Conservation (phyloP, 2,888 invertebrate genomes). For the Tridacna gigas region DNA sequence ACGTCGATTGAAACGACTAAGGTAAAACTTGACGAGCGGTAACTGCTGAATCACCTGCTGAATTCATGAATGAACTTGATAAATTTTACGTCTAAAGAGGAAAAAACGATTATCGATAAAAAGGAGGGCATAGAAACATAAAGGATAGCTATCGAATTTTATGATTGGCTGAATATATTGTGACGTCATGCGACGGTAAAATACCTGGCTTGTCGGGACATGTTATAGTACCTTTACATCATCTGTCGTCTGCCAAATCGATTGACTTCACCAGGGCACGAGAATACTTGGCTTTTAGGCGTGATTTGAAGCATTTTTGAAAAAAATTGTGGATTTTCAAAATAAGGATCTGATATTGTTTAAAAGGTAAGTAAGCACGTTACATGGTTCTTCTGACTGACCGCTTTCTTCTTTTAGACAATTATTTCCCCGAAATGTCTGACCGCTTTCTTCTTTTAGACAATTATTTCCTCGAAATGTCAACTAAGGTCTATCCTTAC, state of each 20-base stretch:
- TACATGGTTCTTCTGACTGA: no score
- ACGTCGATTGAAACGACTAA: not conserved
- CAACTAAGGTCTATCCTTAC: no score
- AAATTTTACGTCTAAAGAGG: slow-evolving; percentile 17
- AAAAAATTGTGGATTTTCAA: no score
- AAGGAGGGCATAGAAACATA: slow-evolving; percentile 6
- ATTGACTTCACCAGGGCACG: not conserved
- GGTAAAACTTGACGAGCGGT: not conserved
- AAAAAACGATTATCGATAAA: not conserved
- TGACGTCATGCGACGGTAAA: slow-evolving; percentile 22
- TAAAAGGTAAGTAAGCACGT: no score
- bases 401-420: no score
- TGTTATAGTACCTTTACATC: not conserved
- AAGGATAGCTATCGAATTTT: not conserved
- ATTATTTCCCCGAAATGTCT: no score
- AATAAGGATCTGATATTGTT: no score
- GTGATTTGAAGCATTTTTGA: no score
- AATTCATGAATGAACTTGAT: slow-evolving; percentile 57
- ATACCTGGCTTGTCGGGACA: slow-evolving; percentile 20
- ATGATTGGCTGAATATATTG: not conserved
- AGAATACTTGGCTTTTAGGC: not conserved
- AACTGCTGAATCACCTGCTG: not conserved
- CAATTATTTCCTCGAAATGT: no score
- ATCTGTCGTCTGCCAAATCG: slow-evolving; percentile 5
- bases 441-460: no score